Percentiles rank a stretch among this genome's conserved stretches.
These are phyloP conservation scores for Mercenaria mercenaria DNA, from an alignment of 1,140 invertebrate species.

Conservation along the genomic window DNA sequence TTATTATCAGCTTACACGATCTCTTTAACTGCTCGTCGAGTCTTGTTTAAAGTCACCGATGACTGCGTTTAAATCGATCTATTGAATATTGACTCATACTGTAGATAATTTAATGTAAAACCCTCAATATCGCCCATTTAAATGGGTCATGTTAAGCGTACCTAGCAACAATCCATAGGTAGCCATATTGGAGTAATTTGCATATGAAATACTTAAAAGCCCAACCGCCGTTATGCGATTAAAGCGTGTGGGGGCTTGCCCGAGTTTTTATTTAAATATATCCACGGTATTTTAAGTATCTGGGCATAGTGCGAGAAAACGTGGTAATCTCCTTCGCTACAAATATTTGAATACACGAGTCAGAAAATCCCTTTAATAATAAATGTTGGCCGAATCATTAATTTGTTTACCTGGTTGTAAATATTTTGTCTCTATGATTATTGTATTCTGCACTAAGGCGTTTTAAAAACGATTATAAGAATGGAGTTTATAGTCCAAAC, in stretches of 20 bases:
- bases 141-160: slow-evolving; percentile 65
- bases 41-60: slow-evolving; percentile 56
- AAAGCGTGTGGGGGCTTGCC: slow-evolving; percentile 29
- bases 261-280: slow-evolving; percentile 57
- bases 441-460: too few species aligned
- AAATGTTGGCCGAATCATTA: neutral
- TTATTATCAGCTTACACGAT: slow-evolving; percentile 45
- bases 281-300: slow-evolving; percentile 47
- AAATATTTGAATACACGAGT: neutral
- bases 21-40: slow-evolving; percentile 47
- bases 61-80: slow-evolving; percentile 67
- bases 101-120: slow-evolving; percentile 52
- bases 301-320: slow-evolving; percentile 23
- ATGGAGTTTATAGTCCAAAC: too few species aligned
- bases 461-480: too few species aligned
- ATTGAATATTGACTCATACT: slow-evolving; percentile 64
- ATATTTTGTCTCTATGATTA: slow-evolving; percentile 36
- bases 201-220: slow-evolving; percentile 45
- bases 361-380: neutral
- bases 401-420: slow-evolving; percentile 4
- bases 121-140: slow-evolving; percentile 49
- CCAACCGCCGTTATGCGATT: slow-evolving; percentile 31
- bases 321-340: slow-evolving; percentile 12
- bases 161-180: slow-evolving; percentile 60
- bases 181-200: slow-evolving; percentile 35